Evolutionary conservation across 2,797 vertebrate genomes (phyloP).

Genomic region (Margarornis squamiger): DNA sequence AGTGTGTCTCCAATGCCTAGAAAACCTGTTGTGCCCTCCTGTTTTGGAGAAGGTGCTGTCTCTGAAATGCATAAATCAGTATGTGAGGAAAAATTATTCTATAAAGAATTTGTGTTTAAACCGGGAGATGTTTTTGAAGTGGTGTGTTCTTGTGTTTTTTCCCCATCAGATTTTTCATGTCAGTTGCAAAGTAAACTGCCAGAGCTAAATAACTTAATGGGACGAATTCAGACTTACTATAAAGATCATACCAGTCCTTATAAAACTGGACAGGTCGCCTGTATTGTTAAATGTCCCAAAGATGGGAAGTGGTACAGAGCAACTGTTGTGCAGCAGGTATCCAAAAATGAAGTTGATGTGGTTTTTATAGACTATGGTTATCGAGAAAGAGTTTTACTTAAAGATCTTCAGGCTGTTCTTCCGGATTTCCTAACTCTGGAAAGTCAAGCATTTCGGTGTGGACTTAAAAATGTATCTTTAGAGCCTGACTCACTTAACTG

Average conservation of each 20-base stretch:
- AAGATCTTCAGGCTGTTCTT: slow-evolving; percentile 78
- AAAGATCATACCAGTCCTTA: slow-evolving; percentile 68
- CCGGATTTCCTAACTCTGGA: slow-evolving; percentile 81
- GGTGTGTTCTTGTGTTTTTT: slow-evolving; percentile 74
- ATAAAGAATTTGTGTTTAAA: slow-evolving; percentile 77
- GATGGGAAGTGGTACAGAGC: slow-evolving; percentile 88
- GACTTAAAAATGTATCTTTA: slow-evolving; percentile 72
- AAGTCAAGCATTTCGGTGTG: slow-evolving; percentile 86
- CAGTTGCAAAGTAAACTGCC: slow-evolving; percentile 74
- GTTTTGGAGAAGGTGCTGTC: neutral
- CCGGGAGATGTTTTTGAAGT: slow-evolving; percentile 82
- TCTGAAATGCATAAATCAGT: neutral
- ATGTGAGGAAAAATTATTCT: neutral
- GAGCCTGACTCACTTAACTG: slow-evolving; percentile 59
- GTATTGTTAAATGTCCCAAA: slow-evolving; percentile 75
- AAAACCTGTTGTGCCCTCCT: neutral
- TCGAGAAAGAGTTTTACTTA: slow-evolving; percentile 69
- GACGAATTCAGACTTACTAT: slow-evolving; percentile 83
- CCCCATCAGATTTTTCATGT: slow-evolving; percentile 89
- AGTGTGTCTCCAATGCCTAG: neutral
- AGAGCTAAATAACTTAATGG: slow-evolving; percentile 83
- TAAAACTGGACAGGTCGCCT: slow-evolving; percentile 74
- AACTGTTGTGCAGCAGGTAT: slow-evolving; percentile 68
- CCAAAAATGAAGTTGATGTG: slow-evolving; percentile 62
- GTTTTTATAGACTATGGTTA: slow-evolving; percentile 86